A percentile compares a stretch with the other conserved stretches of the same genome.
phyloP scores from a whole-genome alignment of 1,140 invertebrate species.

The Neelides sp. region DNA sequence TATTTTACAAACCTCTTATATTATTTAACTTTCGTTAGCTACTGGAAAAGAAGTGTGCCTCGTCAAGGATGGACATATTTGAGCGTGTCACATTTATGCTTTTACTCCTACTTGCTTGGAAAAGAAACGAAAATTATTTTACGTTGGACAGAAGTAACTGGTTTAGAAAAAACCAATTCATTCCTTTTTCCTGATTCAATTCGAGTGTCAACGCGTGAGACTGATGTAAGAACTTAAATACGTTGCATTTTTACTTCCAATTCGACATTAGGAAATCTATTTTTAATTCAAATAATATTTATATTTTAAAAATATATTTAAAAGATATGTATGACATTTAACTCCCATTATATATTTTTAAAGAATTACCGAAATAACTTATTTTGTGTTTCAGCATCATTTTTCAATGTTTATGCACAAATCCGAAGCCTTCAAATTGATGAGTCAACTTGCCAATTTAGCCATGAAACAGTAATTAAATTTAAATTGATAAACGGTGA shows the following conservation, averaged over 20 bases:
- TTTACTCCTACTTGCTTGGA: conserved; percentile 88
- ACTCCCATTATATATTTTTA: conserved; percentile 1
- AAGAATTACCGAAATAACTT: conserved; percentile 23
- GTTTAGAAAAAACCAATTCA: conserved; percentile 59
- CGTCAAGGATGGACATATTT: conserved; percentile 92
- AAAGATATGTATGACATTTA: not conserved
- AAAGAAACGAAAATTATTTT: conserved; percentile 77
- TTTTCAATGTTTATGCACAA: conserved; percentile 84
- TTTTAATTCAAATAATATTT: no score
- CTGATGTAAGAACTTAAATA: conserved; percentile 43
- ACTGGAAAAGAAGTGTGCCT: conserved; percentile 82
- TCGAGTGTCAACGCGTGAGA: conserved; percentile 65
- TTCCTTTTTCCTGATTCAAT: conserved; percentile 73
- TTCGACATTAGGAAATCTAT: no score
- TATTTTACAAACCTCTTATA: conserved; percentile 18
- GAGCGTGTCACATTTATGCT: conserved; percentile 88
- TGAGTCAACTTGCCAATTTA: conserved; percentile 91
- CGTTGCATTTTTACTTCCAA: no score
- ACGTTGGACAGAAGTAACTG: conserved; percentile 65
- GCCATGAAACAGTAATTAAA: conserved; percentile 74
- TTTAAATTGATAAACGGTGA: conserved; percentile 5
- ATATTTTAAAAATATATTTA: no score
- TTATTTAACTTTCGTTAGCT: conserved; percentile 51
- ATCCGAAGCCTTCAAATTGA: conserved; percentile 75
- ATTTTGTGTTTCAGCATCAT: conserved; percentile 53